phyloP scores from a whole-genome alignment of 2,888 invertebrate species.

The Orgyia antiqua region DNA sequence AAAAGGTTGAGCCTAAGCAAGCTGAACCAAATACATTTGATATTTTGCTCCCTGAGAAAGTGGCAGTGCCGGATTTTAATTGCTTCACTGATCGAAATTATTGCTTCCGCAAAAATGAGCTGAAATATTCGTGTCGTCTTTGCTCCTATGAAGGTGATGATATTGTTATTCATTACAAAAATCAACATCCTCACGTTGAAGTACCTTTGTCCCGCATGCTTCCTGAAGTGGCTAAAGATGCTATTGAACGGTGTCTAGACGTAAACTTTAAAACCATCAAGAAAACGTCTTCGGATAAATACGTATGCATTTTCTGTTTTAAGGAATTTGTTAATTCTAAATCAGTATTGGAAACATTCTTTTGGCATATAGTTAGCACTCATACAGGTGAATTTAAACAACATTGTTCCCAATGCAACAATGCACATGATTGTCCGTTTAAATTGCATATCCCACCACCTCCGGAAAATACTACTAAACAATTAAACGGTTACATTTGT shows the following conservation, averaged over 20 bases:
- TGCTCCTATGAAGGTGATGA: slow-evolving; percentile 78
- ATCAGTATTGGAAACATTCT: slow-evolving; percentile 69
- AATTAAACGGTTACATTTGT: slow-evolving; percentile 81
- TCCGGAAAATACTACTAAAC: slow-evolving; percentile 52
- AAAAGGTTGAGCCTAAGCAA: slow-evolving; percentile 33
- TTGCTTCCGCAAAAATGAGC: slow-evolving; percentile 53
- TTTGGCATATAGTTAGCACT: slow-evolving; percentile 83
- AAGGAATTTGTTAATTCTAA: slow-evolving; percentile 48
- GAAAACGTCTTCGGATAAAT: slow-evolving; percentile 50
- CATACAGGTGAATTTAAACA: slow-evolving; percentile 90
- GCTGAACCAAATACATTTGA: background rate
- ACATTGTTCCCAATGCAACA: slow-evolving; percentile 79
- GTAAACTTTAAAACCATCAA: slow-evolving; percentile 51
- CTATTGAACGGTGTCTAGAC: slow-evolving; percentile 73
- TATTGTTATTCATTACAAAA: slow-evolving; percentile 82
- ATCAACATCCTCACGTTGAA: slow-evolving; percentile 81
- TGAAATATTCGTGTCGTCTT: slow-evolving; percentile 75
- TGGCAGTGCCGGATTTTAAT: slow-evolving; percentile 35
- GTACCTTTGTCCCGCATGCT: slow-evolving; percentile 80
- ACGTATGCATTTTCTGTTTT: slow-evolving; percentile 61
- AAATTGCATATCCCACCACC: slow-evolving; percentile 61
- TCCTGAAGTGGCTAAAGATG: slow-evolving; percentile 66
- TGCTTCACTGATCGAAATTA: slow-evolving; percentile 64
- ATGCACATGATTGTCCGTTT: slow-evolving; percentile 45
- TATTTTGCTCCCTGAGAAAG: slow-evolving; percentile 1